These are phyloP conservation scores for Nasua narica DNA, from an alignment of 2,797 vertebrate genomes.

Conservation along the genomic window DNA sequence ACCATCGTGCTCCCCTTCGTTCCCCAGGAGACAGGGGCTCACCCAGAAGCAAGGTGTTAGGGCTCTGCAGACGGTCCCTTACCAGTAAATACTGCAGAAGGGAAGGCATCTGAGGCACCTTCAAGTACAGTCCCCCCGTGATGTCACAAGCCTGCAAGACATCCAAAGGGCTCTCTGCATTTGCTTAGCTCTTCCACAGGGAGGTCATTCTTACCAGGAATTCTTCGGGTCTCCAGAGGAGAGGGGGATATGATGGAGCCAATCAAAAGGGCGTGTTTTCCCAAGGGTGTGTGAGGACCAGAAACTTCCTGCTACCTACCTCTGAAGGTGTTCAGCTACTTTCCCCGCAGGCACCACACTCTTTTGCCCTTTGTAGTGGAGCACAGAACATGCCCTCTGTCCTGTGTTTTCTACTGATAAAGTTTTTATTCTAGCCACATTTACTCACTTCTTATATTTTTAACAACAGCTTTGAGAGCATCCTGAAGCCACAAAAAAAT, in stretches of 20 bases:
- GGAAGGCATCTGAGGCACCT: constrained; percentile 92
- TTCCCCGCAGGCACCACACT: no score
- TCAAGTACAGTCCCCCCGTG: constrained; percentile 96
- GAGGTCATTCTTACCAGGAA: neutral
- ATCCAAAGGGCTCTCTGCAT: neutral
- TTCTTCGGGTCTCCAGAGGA: neutral
- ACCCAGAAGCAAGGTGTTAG: accelerated
- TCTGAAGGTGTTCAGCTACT: neutral
- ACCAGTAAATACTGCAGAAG: constrained; percentile 96
- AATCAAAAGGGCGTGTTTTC: neutral
- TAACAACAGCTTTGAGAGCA: neutral
- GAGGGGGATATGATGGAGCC: neutral
- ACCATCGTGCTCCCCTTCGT: neutral
- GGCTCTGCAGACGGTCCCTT: constrained; percentile 28
- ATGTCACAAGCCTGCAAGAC: constrained; percentile 95
- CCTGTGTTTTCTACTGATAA: neutral
- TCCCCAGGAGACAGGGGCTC: neutral
- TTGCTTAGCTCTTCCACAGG: neutral
- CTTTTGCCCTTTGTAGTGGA: neutral
- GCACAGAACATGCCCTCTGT: neutral
- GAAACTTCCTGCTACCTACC: neutral
- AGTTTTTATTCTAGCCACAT: neutral
- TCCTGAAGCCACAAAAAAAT: neutral
- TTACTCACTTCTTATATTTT: neutral
- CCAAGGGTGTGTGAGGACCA: neutral